Evolutionary conservation across 2,113 vertebrate genomes (phyloP).

Genomic region (Macroglossus sobrinus): DNA sequence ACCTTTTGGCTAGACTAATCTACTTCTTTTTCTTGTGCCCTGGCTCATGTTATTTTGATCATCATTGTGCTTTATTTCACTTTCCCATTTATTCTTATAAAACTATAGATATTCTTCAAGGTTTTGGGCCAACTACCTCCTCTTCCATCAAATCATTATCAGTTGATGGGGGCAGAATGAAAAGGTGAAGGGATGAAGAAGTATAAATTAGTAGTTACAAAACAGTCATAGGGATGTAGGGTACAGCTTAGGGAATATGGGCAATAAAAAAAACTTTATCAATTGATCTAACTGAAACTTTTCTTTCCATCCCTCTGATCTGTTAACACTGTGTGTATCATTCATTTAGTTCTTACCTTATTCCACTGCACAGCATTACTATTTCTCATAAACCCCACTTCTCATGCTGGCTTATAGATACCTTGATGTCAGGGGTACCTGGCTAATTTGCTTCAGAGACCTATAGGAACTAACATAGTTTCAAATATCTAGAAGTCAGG

Average conservation of each 20-base stretch:
- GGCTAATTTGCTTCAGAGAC: not conserved
- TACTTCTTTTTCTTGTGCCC: not conserved
- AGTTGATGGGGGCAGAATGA: too few species aligned
- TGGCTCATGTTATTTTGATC: not conserved
- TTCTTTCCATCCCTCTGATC: not conserved
- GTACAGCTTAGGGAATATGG: too few species aligned
- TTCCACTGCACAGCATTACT: not conserved
- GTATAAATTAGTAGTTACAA: too few species aligned
- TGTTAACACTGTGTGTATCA: rapidly evolving
- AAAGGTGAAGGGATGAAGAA: too few species aligned
- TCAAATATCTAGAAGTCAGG: not conserved
- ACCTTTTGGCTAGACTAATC: not conserved
- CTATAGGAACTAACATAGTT: not conserved
- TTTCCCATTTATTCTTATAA: not conserved
- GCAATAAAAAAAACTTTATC: not conserved
- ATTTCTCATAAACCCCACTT: not conserved
- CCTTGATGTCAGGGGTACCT: not conserved
- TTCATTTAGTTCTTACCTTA: not conserved
- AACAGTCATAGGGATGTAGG: too few species aligned
- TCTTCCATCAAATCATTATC: not conserved
- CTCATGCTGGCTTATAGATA: not conserved
- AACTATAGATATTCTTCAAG: not conserved
- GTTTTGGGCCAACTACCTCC: not conserved
- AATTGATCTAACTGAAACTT: not conserved
- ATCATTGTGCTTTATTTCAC: not conserved